Evolutionary conservation across 2,797 vertebrate species (phyloP), one percentile per base, ranked within the genome.

Genomic region (Myotis myotis): DNA sequence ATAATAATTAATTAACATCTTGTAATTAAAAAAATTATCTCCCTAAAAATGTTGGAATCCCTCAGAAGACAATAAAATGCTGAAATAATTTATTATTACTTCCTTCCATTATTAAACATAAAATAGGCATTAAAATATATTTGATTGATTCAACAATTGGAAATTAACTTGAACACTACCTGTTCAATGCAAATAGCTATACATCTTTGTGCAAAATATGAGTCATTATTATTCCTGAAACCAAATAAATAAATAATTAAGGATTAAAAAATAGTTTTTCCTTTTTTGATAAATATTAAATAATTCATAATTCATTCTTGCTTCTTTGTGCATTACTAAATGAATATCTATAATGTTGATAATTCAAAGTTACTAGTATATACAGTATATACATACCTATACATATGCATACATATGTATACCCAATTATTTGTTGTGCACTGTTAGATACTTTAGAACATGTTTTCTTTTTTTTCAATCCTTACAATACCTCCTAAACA

Each of bases 231-330:
- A 68, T 72, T 84, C 28, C 68, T 83, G 62, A 95, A 60, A 5
- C 12, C 11, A 81, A 36, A 10, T 49, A 85, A 93, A 80, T 71
- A 93, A 81, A 74, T 57, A 94, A 87, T 74, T 90, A 86, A 74
- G n/a, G 62, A 71, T 8, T n/a, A 86, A 80, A 80, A 79, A 47
- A 0, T 36, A 25, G 49, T 83, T 78, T 80, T 85, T 30, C 6
- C 8, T 60, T 75, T 79, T 49, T 49, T 87, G 38, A 10, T 28
- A 87, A 84, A 82, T 66, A 86, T 57, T 74, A 88, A 93, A 64
- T 68, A 81, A 76, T 79, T 76, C 8, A 64, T 68, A 81, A 71
- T 79, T 75, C 6, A 23, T 49, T 80, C 19, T 60, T 92, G 20
- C 2, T 79, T 72, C 3, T 87, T 75, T 95, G 12, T 83, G 81